A percentile compares a stretch with the other conserved stretches of the same genome.
phyloP scores from a whole-genome alignment of 2,797 vertebrate genomes.

The Pagetopsis macropterus region DNA sequence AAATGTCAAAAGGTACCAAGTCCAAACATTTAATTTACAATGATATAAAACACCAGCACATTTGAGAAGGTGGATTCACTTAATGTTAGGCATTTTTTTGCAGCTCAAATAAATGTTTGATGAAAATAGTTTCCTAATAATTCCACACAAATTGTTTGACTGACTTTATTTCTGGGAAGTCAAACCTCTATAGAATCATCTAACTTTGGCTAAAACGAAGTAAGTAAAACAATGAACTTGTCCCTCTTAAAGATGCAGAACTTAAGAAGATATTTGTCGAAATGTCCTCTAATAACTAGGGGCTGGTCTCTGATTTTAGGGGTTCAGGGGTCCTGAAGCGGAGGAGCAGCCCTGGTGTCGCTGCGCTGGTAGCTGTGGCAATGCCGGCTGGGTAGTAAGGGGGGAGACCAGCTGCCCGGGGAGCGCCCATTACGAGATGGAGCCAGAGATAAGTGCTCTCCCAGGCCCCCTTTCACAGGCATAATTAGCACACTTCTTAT shows the following conservation, averaged over 20 bases:
- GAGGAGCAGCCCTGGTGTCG: conserved; percentile 64
- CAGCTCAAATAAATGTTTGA: background rate
- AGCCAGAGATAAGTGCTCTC: conserved; percentile 90
- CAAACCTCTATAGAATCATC: background rate
- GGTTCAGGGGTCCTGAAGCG: conserved; percentile 49
- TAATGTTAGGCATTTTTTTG: background rate
- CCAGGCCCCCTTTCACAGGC: conserved; percentile 88
- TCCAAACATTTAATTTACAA: background rate
- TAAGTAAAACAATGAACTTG: background rate
- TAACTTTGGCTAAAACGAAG: background rate
- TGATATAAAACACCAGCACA: background rate
- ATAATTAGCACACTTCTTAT: conserved; percentile 92
- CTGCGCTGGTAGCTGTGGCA: conserved; percentile 54
- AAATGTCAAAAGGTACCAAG: conserved; percentile 3
- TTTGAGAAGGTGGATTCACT: background rate
- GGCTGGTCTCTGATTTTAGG: conserved; percentile 11
- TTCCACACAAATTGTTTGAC: background rate
- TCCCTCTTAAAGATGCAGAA: background rate
- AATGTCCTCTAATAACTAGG: background rate
- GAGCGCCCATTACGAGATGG: conserved; percentile 89
- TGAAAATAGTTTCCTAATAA: background rate
- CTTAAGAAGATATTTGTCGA: conserved; percentile 1
- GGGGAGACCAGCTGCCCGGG: conserved; percentile 86
- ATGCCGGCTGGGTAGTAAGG: conserved; percentile 66
- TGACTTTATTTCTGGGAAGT: background rate